These are phyloP conservation scores for Sebastes reedi DNA, from an alignment of 2,797 vertebrate genomes.

Conservation along the genomic window DNA sequence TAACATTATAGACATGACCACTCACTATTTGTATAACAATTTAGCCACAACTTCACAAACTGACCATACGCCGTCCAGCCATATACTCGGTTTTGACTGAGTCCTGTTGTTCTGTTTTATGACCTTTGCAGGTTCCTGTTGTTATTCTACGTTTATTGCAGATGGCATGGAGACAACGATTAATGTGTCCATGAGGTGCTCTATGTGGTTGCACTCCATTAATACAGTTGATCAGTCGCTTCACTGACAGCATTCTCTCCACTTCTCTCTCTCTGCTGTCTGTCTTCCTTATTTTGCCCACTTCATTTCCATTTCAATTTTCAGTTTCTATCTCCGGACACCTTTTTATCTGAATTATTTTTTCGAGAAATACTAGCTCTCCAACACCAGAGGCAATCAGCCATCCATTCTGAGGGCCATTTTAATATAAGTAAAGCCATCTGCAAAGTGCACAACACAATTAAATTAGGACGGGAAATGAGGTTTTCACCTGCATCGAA, in stretches of 20 bases:
- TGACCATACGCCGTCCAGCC: no score
- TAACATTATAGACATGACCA: no score
- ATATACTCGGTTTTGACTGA: no score
- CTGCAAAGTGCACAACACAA: slow-evolving; percentile 54
- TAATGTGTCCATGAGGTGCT: slow-evolving; percentile 26
- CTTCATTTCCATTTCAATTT: slow-evolving; percentile 95
- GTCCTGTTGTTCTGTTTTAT: not conserved
- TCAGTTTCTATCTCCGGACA: slow-evolving; percentile 86
- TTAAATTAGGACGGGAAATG: slow-evolving; percentile 71
- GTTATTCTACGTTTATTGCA: slow-evolving; percentile 13
- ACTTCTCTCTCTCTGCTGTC: slow-evolving; percentile 57
- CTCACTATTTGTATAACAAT: no score
- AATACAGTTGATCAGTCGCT: slow-evolving; percentile 29
- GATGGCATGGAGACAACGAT: slow-evolving; percentile 30
- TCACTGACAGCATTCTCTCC: slow-evolving; percentile 55
- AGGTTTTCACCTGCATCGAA: slow-evolving; percentile 27
- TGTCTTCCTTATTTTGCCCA: slow-evolving; percentile 79
- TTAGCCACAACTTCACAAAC: no score
- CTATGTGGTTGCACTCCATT: slow-evolving; percentile 37
- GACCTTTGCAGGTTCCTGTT: not conserved
- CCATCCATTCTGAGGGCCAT: slow-evolving; percentile 45
- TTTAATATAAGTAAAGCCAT: slow-evolving; percentile 63
- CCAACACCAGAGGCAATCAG: slow-evolving; percentile 80
- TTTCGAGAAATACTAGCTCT: slow-evolving; percentile 79
- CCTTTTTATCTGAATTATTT: slow-evolving; percentile 89